phyloP scores from a whole-genome alignment of 2,113 vertebrate species.

The Epinephelus fuscoguttatus region DNA sequence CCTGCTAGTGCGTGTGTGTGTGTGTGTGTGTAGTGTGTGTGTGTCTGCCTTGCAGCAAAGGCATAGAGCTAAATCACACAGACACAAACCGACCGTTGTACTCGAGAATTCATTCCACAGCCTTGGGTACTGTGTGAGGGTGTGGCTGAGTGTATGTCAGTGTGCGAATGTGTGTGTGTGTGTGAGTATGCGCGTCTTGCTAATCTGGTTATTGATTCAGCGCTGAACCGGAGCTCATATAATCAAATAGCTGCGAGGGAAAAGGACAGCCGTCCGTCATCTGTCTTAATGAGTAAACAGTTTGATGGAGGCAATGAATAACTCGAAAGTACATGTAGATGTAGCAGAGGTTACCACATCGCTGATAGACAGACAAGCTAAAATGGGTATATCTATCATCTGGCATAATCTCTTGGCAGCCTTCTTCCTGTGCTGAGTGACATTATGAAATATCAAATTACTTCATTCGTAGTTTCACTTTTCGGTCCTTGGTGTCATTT shows the following conservation, averaged over 20 bases:
- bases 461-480: background rate
- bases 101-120: constrained; percentile 72
- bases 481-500: background rate
- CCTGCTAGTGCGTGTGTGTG: constrained; percentile 29
- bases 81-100: constrained; percentile 63
- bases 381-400: constrained; percentile 17
- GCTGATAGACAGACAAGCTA: constrained; percentile 27
- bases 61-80: constrained; percentile 73
- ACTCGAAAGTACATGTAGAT: constrained; percentile 56
- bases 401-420: constrained; percentile 17
- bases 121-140: constrained; percentile 49
- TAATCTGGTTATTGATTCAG: constrained; percentile 81
- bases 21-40: constrained; percentile 23
- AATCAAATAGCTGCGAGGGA: constrained; percentile 79
- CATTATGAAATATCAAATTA: constrained; percentile 19
- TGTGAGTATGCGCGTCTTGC: constrained; percentile 8
- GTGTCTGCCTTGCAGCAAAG: constrained; percentile 70
- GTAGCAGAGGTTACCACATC: constrained; percentile 39
- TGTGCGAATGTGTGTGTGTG: background rate
- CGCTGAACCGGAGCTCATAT: constrained; percentile 76
- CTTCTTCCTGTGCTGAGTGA: constrained; percentile 13
- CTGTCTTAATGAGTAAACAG: constrained; percentile 77
- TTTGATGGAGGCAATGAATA: constrained; percentile 69
- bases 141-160: constrained; percentile 37
- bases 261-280: constrained; percentile 80